Conservation (phyloP, 2,113 vertebrate genomes). For the Bos indicus region DNA sequence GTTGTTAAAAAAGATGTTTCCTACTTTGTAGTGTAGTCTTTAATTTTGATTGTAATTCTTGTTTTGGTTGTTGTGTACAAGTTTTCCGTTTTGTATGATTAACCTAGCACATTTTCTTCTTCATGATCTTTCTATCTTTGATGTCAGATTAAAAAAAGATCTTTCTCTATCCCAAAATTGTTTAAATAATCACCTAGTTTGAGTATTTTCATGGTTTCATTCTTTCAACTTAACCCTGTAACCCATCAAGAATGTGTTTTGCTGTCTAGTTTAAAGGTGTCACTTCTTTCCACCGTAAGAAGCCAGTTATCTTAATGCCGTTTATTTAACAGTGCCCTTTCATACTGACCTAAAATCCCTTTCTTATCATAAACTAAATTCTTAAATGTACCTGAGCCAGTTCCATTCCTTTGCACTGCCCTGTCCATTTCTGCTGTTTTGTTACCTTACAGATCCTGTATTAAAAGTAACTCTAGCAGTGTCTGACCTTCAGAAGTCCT, state of each 20-base stretch:
- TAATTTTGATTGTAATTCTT: background rate
- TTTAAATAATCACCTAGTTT: background rate
- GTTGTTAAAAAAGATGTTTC: background rate
- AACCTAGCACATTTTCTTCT: background rate
- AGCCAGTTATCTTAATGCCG: background rate
- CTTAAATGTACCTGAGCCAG: background rate
- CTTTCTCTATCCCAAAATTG: background rate
- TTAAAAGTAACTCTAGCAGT: constrained; percentile 93
- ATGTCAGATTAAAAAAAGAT: background rate
- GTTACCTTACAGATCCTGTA: constrained; percentile 85
- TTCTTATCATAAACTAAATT: background rate
- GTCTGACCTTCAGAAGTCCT: constrained; percentile 89
- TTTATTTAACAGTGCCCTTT: background rate
- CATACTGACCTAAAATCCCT: background rate
- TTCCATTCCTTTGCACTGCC: background rate
- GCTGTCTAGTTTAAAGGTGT: background rate
- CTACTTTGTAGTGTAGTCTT: background rate
- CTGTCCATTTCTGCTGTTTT: background rate
- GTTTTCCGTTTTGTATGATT: constrained; percentile 12
- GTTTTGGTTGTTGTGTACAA: background rate
- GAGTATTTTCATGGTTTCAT: constrained; percentile 26
- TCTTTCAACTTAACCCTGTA: constrained; percentile 9
- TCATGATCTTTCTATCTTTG: background rate
- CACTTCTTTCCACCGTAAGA: background rate
- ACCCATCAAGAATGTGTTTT: background rate